Conservation (phyloP, 2,797 vertebrate species). For the Momotus momota region DNA sequence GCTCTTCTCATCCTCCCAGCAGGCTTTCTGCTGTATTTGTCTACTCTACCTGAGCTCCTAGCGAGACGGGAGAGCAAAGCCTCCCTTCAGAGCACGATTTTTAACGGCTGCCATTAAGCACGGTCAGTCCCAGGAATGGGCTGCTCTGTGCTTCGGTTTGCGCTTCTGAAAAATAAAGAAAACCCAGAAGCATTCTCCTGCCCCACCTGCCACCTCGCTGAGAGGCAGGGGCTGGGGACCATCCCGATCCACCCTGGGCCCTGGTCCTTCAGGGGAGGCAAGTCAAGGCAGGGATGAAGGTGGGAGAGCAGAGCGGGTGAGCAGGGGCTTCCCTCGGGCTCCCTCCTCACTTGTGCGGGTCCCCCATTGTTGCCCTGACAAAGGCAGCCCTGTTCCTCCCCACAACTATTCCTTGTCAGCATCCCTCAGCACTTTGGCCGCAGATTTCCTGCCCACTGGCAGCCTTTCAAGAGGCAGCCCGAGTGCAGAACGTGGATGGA, state of each 20-base stretch:
- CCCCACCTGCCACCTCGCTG: fast-evolving
- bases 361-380: conserved; percentile 15
- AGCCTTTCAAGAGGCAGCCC: neutral
- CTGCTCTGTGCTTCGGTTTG: neutral
- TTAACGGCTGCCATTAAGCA: neutral
- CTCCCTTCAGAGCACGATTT: neutral
- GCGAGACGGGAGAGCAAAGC: neutral
- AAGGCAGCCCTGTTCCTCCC: conserved; percentile 45
- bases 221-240: neutral
- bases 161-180: neutral
- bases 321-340: neutral
- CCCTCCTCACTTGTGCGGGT: neutral
- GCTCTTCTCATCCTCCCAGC: neutral
- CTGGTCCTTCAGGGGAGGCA: neutral
- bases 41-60: neutral
- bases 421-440: neutral
- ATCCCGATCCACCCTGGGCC: fast-evolving
- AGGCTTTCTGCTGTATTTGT: neutral
- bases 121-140: neutral
- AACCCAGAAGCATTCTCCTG: neutral
- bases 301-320: neutral
- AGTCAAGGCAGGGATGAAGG: neutral
- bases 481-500: neutral
- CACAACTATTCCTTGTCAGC: conserved; percentile 39
- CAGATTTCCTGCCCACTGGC: conserved; percentile 55